Evolutionary conservation across 2,888 invertebrate genomes (phyloP), one percentile per base, ranked within the genome.

Genomic region (Isoperla grammatica): DNA sequence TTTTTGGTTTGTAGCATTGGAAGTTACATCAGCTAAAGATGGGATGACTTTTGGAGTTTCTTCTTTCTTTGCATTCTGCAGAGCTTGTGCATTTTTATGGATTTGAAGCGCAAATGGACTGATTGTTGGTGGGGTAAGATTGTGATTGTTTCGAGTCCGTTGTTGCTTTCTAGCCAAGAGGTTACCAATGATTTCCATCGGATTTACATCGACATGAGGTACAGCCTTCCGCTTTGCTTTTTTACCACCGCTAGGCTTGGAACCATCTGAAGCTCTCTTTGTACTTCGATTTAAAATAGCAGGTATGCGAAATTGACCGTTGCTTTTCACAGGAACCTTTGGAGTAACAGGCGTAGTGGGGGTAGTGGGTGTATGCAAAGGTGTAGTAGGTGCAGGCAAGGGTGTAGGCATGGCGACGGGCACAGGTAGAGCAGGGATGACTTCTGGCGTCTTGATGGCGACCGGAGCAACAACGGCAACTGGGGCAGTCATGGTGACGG

Each of bases 101-200:
- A 45, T 9, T 15, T 45, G 13, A 15, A 45, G 45, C 15, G 45
- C 45, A 15, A 6, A 29, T 8, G 29, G 29, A 29, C 29, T 29
- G 29, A 29, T 29, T 29, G 8, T 29, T 29, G 29, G 29, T 29
- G 8, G 5, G 29, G 29, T 29, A 6, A 29, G 29, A 29, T 29
- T 29, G 4, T 29, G 29, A 8, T 29, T 29, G 29, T 29, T 29
- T 29, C 29, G 29, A 29, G 29, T 29, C 8, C 37, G 13, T 15
- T 35, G 29, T 9, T 50, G 35, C 50, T 50, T 50, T 15, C 35
- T 50, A 2, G 50, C 50, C 17, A 50, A 37, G 13, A 50, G 50
- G n/a, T 29, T 50, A 12, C 50, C 35, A 35, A 50, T 50, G 37
- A 50, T 50, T 4, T n/a, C 50, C 29, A 35, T 35, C 2, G 50